phyloP scores from a whole-genome alignment of 2,888 invertebrate genomes.

The Chymomyza caudatula region DNA sequence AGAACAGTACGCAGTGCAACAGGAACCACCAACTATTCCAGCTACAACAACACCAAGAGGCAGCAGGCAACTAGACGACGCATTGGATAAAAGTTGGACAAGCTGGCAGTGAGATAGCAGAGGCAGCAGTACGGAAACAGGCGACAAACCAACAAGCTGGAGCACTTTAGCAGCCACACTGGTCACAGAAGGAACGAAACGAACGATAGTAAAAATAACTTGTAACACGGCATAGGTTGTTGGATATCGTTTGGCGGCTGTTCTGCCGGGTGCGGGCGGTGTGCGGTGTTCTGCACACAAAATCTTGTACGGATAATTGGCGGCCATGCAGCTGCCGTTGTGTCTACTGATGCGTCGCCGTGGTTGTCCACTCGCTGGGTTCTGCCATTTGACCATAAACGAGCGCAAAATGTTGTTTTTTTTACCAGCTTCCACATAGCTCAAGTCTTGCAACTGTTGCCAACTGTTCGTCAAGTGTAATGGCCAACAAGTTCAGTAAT shows the following conservation, averaged over 20 bases:
- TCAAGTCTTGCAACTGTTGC: conserved; percentile 29
- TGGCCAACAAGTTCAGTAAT: conserved; percentile 43
- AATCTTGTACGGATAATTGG: conserved; percentile 71
- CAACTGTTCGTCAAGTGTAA: conserved; percentile 57
- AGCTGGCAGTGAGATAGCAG: conserved; percentile 29
- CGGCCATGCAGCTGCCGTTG: conserved; percentile 57
- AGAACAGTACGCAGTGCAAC: conserved; percentile 22
- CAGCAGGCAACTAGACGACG: too few relatives aligned
- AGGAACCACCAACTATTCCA: conserved; percentile 34
- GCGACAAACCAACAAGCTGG: conserved; percentile 54
- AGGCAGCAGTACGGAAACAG: conserved; percentile 23
- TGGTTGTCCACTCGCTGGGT: conserved; percentile 20
- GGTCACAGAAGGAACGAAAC: conserved; percentile 1
- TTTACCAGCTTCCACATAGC: neutral
- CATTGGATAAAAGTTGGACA: conserved; percentile 8
- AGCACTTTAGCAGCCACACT: conserved; percentile 53
- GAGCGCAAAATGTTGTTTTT: conserved; percentile 69
- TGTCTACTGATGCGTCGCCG: conserved; percentile 44
- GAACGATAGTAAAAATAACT: conserved; percentile 62
- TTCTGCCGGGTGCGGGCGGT: conserved; percentile 1
- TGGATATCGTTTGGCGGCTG: conserved; percentile 4
- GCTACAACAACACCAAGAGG: conserved; percentile 30
- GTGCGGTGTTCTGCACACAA: conserved; percentile 36
- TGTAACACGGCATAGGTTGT: conserved; percentile 51
- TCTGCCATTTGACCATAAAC: conserved; percentile 75